Base-by-base conservation (phyloP, 2,113 vertebrate genomes). In the Petroica traversi region DNA sequence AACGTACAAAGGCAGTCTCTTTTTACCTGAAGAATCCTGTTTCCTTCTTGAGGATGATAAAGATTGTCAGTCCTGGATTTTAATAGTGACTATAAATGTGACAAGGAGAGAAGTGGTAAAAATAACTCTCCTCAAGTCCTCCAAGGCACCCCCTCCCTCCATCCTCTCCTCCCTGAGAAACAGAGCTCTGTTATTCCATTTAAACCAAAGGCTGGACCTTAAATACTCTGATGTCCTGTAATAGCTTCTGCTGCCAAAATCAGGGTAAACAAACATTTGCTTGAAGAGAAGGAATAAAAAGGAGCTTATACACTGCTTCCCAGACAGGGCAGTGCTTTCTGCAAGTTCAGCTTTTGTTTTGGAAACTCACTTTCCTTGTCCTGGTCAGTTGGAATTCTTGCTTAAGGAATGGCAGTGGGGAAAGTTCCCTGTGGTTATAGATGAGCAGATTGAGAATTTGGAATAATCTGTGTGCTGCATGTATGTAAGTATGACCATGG, bases 211-310 rank as follows among this genome's bases (percentile, higher is more conserved):
- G 14, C 87, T 80, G 46, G 46, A 22, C 62, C 92, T 93, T 95
- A 87, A 91, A 77, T 75, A 36, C 66, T 34, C 46, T 40, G 12
- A 63, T 88, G 72, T 59, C 59, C 59, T 85, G 31, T 59, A 49
- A 48, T 88, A 77, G 59, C 34, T 85, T 79, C 34, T 85, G 33
- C 38, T 92, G 81, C 94, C 94, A 94, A 89, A 94, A 93, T 80
- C 9, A 45, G 71, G 48, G 14, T 68, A 80, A 93, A 94, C 41
- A 95, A 96, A 93, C 6, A 1, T 61, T 81, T 62, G 8, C 67
- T 95, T 88, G 81, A 88, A 89, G 86, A 59, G 85, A 62, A 88
- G 51, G 69, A 91, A 72, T 84, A 34, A 88, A 77, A 81, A 72
- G 41, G 52, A 87, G 57, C n/a, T 92, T 89, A 33, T 63, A 19